These are phyloP conservation scores for Oncorhynchus nerka DNA, from an alignment of 2,113 vertebrate genomes.

Conservation along the genomic window DNA sequence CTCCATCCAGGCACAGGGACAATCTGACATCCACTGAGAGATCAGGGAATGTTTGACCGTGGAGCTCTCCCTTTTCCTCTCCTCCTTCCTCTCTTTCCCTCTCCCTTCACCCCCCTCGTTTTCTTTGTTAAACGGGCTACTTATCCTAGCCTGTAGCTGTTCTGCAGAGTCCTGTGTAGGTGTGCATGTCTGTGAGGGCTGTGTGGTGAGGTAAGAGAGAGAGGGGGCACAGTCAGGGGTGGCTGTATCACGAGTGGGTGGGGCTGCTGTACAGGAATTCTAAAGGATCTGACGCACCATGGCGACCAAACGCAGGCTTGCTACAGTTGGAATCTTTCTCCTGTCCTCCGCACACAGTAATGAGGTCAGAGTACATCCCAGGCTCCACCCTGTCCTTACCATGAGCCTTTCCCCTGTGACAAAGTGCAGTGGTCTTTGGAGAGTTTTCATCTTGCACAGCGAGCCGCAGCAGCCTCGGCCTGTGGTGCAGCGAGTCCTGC, in stretches of 20 bases:
- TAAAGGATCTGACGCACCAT: conserved; percentile 69
- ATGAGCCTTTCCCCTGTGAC: conserved; percentile 5
- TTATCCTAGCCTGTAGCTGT: conserved; percentile 20
- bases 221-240: background rate
- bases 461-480: conserved; percentile 28
- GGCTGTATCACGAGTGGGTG: conserved; percentile 16
- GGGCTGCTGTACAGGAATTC: conserved; percentile 74
- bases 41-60: conserved; percentile 62
- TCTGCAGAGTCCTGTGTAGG: background rate
- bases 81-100: conserved; percentile 4
- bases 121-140: conserved; percentile 12
- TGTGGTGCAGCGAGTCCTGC: conserved; percentile 31
- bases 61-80: conserved; percentile 25
- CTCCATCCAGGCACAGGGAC: conserved; percentile 76
- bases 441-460: conserved; percentile 7
- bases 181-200: conserved; percentile 13
- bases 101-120: background rate
- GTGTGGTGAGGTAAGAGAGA: background rate
- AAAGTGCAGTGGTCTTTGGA: conserved; percentile 3
- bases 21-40: conserved; percentile 78
- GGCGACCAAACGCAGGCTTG: conserved; percentile 5
- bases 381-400: background rate
- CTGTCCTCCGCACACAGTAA: background rate
- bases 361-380: background rate
- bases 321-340: conserved; percentile 1